Base-by-base conservation (phyloP, 2,888 invertebrate genomes). In the Heliconius cydno region DNA sequence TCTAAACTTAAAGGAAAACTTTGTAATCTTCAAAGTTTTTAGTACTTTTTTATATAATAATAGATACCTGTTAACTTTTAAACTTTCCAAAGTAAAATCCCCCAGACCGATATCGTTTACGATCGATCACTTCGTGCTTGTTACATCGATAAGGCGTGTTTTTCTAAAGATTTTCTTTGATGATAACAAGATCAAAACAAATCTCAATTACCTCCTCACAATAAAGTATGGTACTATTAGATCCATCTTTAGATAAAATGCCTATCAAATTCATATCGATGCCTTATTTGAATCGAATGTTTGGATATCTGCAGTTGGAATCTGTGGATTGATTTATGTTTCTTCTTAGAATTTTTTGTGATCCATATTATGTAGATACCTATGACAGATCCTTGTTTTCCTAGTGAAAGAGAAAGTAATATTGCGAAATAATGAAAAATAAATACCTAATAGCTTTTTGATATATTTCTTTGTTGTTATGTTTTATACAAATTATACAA, bases 221-320 rank as follows among this genome's bases (percentile, higher is more conserved):
- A 79, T 71, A 52, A 60, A 34, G 30, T 60, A 74, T 65, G 57
- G 60, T 41, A 63, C 57, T n/a, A 76, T 74, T 74, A 77, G 78
- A 80, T 79, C 81, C 71, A 79, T 82, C 78, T 77, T 82, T 77
- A 80, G 81, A 80, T 82, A 77, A 70, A 72, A 72, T 70, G 38
- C 63, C 52, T 77, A 72, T 81, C 78, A 63, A 38, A 57, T 76
- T 80, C 67, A 81, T 76, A 80, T 81, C 81, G 41, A 30, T 30
- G 52, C 34, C 46, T 77, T 34, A 75, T 77, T 76, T 60, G 65
- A 71, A 57, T 77, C 34, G 38, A 6, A n/a, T 68, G 68, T 72
- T 67, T 57, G n/a, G 71, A 75, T 77, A 72, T 72, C 57, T 72
- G 30, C 12, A 57, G 10, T 19, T 52, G 12, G 25, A 70, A 70